Evolutionary conservation across 1,140 invertebrate genomes (phyloP), one percentile per base, ranked within the genome.

Genomic region (Orius insidiosus): DNA sequence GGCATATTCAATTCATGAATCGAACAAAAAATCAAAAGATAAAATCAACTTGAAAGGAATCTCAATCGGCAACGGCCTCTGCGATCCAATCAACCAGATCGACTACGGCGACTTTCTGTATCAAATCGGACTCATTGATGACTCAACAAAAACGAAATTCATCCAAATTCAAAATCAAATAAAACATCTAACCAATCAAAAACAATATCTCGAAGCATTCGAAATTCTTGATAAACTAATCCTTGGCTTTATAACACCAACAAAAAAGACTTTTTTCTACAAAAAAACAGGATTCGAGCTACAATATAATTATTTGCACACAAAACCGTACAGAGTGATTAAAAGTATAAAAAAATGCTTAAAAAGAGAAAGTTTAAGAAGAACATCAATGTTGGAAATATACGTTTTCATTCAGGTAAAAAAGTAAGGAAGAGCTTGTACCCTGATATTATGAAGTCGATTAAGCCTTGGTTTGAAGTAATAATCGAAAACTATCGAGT

Each of bases 331-430:
- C 32, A 4, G 3, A 24, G 7, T 7, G 7, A 7, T 3, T 24
- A 7, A 7, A 4, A 7, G 7, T 24, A 24, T 24, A 7, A 4
- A 24, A 4, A 24, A 3, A 24, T 24, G 3, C 7, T 24, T 24
- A 4, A 7, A 24, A 4, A 24, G 7, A 4, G 24, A 24, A 24
- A 8, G 1, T 16, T 46, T 1, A 46, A 55, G 8, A 69, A 65
- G 49, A 72, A 77, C 1, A 76, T 92, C 37, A 86, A 93, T 61
- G 85, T 92, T 5, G 87, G 87, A 7, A 79, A 84, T 49, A 57
- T 70, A 13, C 66, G 77, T 0, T 51, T 50, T n/a, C 16, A 49
- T 8, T 33, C 47, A 65, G 37, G 68, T 68, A 52, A 46, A 57
- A 57, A 62, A 53, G 83, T 85, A 1, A 76, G 85, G 54, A 53